A percentile compares a stretch with the other conserved stretches of the same genome.
These are phyloP conservation scores for Columbina picui DNA, from an alignment of 2,113 vertebrate genomes.

Conservation along the genomic window DNA sequence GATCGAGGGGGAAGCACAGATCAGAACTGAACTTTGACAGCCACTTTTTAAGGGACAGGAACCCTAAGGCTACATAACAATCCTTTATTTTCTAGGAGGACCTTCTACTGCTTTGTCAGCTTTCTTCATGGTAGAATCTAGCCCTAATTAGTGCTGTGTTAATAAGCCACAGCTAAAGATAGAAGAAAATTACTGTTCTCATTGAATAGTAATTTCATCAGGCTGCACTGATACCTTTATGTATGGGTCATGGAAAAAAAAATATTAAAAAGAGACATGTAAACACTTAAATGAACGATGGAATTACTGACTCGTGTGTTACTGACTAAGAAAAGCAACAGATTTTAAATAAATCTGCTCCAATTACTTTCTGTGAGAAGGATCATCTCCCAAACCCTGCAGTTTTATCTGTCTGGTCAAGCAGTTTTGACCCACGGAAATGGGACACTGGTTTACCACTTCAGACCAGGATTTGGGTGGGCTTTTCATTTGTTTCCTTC, in stretches of 20 bases:
- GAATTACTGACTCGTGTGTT: background rate
- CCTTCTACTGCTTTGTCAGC: background rate
- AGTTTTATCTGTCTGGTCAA: background rate
- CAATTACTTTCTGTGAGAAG: background rate
- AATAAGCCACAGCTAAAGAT: background rate
- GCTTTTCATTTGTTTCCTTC: background rate
- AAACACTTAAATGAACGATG: background rate
- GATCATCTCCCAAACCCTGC: background rate
- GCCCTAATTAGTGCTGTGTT: constrained; percentile 9
- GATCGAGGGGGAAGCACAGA: background rate
- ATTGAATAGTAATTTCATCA: background rate
- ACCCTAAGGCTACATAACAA: background rate
- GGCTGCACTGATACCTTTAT: background rate
- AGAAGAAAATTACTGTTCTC: constrained; percentile 1
- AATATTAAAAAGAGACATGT: background rate
- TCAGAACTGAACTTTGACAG: accelerated
- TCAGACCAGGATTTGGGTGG: background rate
- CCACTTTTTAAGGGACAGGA: background rate
- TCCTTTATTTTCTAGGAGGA: background rate
- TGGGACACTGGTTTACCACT: background rate
- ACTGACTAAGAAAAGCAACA: background rate
- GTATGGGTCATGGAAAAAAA: constrained; percentile 11
- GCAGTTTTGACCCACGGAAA: background rate
- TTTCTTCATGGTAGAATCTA: background rate
- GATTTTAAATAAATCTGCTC: background rate